Conservation (phyloP, 2,797 vertebrate genomes). For the Leucoraja ocellata region DNA sequence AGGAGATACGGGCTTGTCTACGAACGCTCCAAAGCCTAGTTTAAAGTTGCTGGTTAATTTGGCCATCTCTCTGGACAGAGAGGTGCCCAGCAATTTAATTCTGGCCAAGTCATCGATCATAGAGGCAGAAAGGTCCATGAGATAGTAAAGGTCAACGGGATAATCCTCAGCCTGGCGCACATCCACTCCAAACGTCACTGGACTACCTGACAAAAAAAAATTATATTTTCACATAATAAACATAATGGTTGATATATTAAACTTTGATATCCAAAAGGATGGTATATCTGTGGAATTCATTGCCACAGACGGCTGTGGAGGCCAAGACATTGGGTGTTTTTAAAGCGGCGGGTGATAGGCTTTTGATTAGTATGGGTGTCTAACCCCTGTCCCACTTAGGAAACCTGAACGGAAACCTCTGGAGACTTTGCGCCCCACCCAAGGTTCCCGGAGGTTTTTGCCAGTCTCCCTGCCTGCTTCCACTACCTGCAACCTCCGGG, state of each 20-base stretch:
- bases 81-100: constrained; percentile 84
- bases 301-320: too few relatives aligned
- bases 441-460: too few relatives aligned
- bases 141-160: constrained; percentile 93
- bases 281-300: too few relatives aligned
- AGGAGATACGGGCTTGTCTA: constrained; percentile 91
- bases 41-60: constrained; percentile 90
- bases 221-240: background rate
- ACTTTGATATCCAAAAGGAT: background rate
- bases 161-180: constrained; percentile 89
- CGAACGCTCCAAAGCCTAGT: constrained; percentile 93
- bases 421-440: too few relatives aligned
- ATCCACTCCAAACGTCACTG: constrained; percentile 78
- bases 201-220: constrained; percentile 60
- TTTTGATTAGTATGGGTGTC: too few relatives aligned
- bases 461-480: too few relatives aligned
- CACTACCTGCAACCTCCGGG: too few relatives aligned
- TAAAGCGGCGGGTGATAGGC: too few relatives aligned
- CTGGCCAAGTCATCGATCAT: constrained; percentile 84
- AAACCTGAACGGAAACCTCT: too few relatives aligned
- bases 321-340: too few relatives aligned
- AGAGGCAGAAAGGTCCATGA: constrained; percentile 96
- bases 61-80: constrained; percentile 86
- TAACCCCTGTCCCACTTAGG: too few relatives aligned
- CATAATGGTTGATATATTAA: background rate